Percentiles rank a stretch among this genome's conserved stretches.
phyloP scores from a whole-genome alignment of 2,797 vertebrate species.

The Enteromius thamalakanensis region DNA sequence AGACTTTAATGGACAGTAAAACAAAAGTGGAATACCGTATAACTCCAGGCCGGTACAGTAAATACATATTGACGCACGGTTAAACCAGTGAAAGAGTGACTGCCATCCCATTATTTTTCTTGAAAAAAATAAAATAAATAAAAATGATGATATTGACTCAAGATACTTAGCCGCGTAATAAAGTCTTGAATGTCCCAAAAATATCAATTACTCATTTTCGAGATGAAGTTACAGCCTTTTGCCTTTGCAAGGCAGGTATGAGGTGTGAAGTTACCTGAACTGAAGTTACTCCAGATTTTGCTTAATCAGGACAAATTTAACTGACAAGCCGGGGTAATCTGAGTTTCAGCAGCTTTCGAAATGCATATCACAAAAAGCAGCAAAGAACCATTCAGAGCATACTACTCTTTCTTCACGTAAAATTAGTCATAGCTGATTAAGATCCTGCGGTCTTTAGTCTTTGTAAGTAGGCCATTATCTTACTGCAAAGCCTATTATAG shows the following conservation, averaged over 20 bases:
- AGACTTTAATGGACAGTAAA: background rate
- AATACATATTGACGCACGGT: background rate
- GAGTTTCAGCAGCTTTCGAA: background rate
- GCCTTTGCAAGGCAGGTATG: background rate
- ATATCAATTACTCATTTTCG: background rate
- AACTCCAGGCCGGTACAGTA: background rate
- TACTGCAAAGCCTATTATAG: constrained; percentile 68
- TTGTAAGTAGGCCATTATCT: constrained; percentile 68
- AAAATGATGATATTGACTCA: background rate
- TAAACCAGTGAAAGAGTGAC: background rate
- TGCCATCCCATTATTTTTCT: background rate
- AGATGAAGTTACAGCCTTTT: background rate
- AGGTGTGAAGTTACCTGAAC: background rate
- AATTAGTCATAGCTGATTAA: constrained; percentile 27
- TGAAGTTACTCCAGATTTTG: background rate
- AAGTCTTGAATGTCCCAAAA: background rate
- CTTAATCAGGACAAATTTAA: background rate
- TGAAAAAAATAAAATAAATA: background rate
- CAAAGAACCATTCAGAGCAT: background rate
- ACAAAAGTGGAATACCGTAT: background rate
- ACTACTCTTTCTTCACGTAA: background rate
- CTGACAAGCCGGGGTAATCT: background rate
- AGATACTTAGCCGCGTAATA: background rate
- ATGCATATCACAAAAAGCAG: background rate
- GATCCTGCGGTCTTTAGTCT: constrained; percentile 64